A percentile compares a stretch with the other conserved stretches of the same genome.
Conservation (phyloP, 2,113 vertebrate species). For the Chauna torquata region DNA sequence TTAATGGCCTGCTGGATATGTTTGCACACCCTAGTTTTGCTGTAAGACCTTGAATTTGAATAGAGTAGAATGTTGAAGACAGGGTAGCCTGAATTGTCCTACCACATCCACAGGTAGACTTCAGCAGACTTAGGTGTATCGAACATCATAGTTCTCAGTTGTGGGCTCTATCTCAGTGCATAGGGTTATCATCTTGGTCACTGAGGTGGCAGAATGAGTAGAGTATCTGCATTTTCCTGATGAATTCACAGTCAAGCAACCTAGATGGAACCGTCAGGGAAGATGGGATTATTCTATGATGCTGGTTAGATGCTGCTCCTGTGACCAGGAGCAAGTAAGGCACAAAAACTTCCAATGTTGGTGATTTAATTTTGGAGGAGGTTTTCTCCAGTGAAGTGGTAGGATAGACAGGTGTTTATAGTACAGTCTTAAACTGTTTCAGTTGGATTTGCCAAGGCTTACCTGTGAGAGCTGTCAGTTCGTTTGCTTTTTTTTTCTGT, state of each 20-base stretch:
- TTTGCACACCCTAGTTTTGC: not conserved
- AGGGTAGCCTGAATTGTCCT: not conserved
- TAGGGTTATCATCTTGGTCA: not conserved
- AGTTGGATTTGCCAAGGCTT: not conserved
- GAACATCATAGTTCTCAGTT: not conserved
- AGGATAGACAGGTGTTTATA: not conserved
- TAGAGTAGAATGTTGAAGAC: not conserved
- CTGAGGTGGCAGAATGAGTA: not conserved
- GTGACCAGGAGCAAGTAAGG: not conserved
- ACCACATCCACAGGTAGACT: not conserved
- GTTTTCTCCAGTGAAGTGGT: not conserved
- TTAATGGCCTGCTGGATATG: not conserved
- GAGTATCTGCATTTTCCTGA: not conserved
- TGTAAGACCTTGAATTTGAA: not conserved
- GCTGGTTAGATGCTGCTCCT: not conserved
- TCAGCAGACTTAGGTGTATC: not conserved
- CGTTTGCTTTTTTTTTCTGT: not conserved
- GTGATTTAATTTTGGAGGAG: not conserved
- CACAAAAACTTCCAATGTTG: not conserved
- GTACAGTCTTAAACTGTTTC: not conserved
- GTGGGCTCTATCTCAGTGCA: not conserved
- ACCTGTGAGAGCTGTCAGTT: not conserved
- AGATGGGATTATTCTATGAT: not conserved
- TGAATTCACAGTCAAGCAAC: not conserved
- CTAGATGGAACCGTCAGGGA: not conserved